Evolutionary conservation across 1,140 invertebrate genomes (phyloP).

Genomic region (Mamestra configurata): DNA sequence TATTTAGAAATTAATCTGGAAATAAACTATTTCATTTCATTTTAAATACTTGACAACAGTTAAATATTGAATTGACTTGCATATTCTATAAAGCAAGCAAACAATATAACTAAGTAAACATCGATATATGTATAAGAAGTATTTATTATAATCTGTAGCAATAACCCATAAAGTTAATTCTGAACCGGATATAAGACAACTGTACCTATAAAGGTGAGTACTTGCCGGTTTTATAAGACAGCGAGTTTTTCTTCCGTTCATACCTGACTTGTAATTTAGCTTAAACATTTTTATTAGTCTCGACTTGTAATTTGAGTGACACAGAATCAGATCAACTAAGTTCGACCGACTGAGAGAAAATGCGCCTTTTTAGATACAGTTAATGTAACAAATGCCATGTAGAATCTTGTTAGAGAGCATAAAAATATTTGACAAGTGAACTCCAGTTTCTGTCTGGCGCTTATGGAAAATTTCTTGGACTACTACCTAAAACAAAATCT

Average conservation of each 20-base stretch:
- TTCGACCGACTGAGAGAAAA: not conserved
- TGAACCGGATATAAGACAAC: conserved; percentile 40
- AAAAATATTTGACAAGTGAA: too few species aligned
- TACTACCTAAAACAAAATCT: too few species aligned
- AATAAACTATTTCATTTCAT: too few species aligned
- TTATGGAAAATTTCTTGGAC: too few species aligned
- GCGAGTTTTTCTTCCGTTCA: conserved; percentile 51
- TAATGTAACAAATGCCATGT: not conserved
- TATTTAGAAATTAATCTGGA: too few species aligned
- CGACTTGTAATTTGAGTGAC: conserved; percentile 36
- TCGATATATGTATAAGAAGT: not conserved
- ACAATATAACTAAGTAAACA: not conserved
- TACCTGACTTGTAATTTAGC: conserved; percentile 44
- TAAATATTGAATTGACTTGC: not conserved
- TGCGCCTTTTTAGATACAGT: not conserved
- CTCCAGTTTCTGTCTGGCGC: too few species aligned
- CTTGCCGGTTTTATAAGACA: conserved; percentile 41
- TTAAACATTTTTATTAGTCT: conserved; percentile 41
- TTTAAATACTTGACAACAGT: not conserved
- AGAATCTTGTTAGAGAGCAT: not conserved
- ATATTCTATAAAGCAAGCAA: not conserved
- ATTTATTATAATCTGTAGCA: conserved; percentile 31
- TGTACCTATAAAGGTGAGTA: conserved; percentile 40
- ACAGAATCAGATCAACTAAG: conserved; percentile 34
- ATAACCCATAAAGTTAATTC: conserved; percentile 41